phyloP scores from a whole-genome alignment of 2,888 invertebrate genomes.

The Alsophila aescularia region DNA sequence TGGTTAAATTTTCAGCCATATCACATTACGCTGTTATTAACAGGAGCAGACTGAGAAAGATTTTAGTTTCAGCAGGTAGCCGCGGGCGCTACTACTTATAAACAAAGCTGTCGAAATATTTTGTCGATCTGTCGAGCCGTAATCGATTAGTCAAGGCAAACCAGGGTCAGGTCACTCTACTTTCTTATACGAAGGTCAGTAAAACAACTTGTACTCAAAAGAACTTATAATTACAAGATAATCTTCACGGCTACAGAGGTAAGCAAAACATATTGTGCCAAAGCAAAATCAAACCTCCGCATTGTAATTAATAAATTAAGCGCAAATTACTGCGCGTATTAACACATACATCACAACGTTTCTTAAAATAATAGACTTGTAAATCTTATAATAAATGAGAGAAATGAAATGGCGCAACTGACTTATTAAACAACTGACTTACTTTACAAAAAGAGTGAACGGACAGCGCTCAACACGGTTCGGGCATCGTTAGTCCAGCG shows the following conservation, averaged over 20 bases:
- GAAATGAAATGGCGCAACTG: slow-evolving; percentile 80
- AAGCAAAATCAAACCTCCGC: slow-evolving; percentile 33
- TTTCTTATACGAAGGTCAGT: slow-evolving; percentile 28
- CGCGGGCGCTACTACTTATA: not conserved
- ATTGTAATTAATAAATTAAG: slow-evolving; percentile 28
- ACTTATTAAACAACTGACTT: slow-evolving; percentile 71
- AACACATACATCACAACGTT: slow-evolving; percentile 51
- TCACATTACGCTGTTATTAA: no score
- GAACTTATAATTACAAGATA: slow-evolving; percentile 36
- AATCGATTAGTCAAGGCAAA: slow-evolving; percentile 36
- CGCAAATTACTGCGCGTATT: slow-evolving; percentile 9
- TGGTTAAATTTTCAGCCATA: no score
- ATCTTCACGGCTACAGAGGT: slow-evolving; percentile 34
- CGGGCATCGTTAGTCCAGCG: slow-evolving; percentile 27
- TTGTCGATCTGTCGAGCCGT: slow-evolving; percentile 15
- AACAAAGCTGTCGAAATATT: slow-evolving; percentile 29
- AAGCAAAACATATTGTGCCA: slow-evolving; percentile 39
- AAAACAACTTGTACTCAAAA: slow-evolving; percentile 35
- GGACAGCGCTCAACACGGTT: slow-evolving; percentile 30
- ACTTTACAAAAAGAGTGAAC: slow-evolving; percentile 56
- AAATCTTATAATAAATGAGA: slow-evolving; percentile 49
- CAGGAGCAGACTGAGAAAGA: no score
- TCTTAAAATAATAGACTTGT: slow-evolving; percentile 44
- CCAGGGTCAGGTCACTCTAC: slow-evolving; percentile 37
- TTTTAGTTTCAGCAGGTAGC: no score